Base-by-base conservation (phyloP, 1,140 invertebrate species). In the Lordiphosa collinella region DNA sequence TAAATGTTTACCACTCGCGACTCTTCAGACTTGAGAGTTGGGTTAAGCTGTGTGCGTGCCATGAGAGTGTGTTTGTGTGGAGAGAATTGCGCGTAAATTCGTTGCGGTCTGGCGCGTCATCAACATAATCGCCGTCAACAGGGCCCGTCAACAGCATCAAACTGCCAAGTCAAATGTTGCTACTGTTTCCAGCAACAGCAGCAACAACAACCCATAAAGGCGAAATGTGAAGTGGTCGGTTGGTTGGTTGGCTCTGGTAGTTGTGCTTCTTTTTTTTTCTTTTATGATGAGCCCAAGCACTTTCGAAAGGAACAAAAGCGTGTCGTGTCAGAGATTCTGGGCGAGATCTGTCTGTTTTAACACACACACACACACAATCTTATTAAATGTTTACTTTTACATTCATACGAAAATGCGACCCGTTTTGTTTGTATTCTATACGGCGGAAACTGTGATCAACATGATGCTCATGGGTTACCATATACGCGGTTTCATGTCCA, bases 71-170 rank as follows among this genome's bases (percentile, higher is more conserved):
- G 36, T 37, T 4, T 29, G 13, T 44, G 41, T 14, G 36, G 22
- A 38, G 71, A 84, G 78, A 84, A 84, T 84, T 84, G 78, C 78
- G 78, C 78, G 78, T 84, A 84, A 84, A 84, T 84, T 84, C 72
- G 78, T 84, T 84, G 78, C 78, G 78, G 78, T 84, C 73, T 71
- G 49, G 72, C 78, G 78, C 71, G 78, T 84, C 78, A 84, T 84
- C 78, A 84, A 84, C 78, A 68, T 84, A 84, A 84, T 84, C 78
- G 72, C 78, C 78, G 78, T 82, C 76, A 82, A 82, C 76, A 72
- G 76, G 57, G 41, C 41, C 76, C 80, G 72, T 82, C 76, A 84
- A 84, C 76, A 76, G 70, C 78, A 82, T 82, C 72, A 82, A 82
- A 82, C 78, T 84, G 78, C 63, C 78, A 84, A 56, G 68, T 29